phyloP scores from a whole-genome alignment of 2,888 invertebrate species.

The Spatulosminthurus flaviceps region DNA sequence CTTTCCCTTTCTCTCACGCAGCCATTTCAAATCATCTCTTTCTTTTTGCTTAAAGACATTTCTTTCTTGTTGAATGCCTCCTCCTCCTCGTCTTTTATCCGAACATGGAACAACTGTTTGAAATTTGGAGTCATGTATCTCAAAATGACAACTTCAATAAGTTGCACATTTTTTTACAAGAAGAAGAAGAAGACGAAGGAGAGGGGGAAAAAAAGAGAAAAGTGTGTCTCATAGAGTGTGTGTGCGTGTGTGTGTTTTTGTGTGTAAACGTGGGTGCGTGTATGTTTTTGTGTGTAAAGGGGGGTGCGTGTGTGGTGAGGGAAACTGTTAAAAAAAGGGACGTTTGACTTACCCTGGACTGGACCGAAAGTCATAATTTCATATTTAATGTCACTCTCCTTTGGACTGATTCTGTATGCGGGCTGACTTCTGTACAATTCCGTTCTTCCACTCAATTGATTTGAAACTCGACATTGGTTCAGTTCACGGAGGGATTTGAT shows the following conservation, averaged over 20 bases:
- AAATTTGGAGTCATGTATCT: neutral
- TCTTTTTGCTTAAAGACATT: constrained; percentile 3
- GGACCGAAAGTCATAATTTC: constrained; percentile 92
- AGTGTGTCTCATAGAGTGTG: too few species aligned
- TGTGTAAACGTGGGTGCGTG: too few species aligned
- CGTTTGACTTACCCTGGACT: constrained; percentile 80
- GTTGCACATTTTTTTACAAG: neutral
- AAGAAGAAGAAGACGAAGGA: neutral
- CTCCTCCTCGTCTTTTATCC: neutral
- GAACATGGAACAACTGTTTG: constrained; percentile 10
- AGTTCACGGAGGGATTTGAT: constrained; percentile 60
- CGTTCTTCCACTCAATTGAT: constrained; percentile 62
- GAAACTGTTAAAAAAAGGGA: too few species aligned
- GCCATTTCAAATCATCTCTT: neutral
- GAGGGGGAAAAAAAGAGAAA: too few species aligned
- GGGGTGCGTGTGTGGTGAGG: too few species aligned
- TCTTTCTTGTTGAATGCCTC: constrained; percentile 21
- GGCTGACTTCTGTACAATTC: constrained; percentile 68
- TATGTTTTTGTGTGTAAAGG: too few species aligned
- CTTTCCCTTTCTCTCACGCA: neutral
- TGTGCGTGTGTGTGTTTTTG: too few species aligned
- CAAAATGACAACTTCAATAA: constrained; percentile 15
- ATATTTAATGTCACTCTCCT: constrained; percentile 80
- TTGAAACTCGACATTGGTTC: constrained; percentile 58
- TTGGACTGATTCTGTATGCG: constrained; percentile 77